Conservation (phyloP, 2,113 vertebrate genomes). For the Nicator chloris region DNA sequence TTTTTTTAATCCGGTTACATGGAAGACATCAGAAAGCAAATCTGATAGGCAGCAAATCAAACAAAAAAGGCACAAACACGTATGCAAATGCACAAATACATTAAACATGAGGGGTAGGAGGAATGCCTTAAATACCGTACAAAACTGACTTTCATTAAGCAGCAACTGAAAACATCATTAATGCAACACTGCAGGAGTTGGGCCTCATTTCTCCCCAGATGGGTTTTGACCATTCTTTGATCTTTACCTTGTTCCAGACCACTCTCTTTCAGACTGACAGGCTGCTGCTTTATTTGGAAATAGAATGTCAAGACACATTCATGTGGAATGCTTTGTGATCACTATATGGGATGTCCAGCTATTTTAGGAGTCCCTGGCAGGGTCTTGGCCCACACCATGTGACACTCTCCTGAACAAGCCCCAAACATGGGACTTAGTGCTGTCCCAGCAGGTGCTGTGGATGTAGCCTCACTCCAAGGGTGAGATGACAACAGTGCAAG, state of each 20-base stretch:
- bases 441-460: background rate
- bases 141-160: background rate
- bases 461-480: background rate
- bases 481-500: background rate
- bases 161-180: background rate
- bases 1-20: background rate
- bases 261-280: background rate
- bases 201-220: background rate
- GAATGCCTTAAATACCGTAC: background rate
- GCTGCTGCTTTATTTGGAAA: background rate
- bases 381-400: background rate
- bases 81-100: background rate
- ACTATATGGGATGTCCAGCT: background rate
- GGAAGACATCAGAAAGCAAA: background rate
- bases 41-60: background rate
- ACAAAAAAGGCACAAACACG: background rate
- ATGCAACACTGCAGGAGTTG: background rate
- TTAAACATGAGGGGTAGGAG: background rate
- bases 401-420: rapidly evolving
- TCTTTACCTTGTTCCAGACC: background rate
- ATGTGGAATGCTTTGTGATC: background rate
- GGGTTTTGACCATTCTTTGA: background rate
- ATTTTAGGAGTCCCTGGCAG: background rate
- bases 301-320: background rate
- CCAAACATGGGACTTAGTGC: background rate